Conservation (phyloP, 2,113 vertebrate genomes). For the Phaethornis superciliosus region DNA sequence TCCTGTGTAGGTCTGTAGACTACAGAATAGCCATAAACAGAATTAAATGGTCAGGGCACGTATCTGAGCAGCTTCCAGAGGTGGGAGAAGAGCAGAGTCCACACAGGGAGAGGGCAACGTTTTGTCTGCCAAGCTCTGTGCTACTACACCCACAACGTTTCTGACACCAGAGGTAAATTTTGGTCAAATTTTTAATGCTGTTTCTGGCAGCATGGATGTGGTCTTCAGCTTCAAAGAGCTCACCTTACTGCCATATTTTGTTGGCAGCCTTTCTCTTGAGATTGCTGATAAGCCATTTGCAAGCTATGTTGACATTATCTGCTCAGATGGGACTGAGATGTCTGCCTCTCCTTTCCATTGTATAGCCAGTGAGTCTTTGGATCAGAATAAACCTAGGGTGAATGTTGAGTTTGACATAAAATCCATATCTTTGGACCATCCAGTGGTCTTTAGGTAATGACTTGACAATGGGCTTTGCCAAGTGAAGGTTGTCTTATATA, state of each 20-base stretch:
- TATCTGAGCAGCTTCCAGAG: neutral
- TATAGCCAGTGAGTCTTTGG: neutral
- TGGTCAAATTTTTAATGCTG: neutral
- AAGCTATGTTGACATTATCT: neutral
- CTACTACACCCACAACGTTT: neutral
- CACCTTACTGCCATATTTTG: neutral
- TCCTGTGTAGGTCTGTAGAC: neutral
- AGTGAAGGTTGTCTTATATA: neutral
- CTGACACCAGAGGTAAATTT: neutral
- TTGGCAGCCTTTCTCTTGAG: neutral
- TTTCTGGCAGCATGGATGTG: neutral
- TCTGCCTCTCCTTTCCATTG: neutral
- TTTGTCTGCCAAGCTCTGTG: neutral
- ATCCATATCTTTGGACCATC: neutral
- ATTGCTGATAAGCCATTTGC: neutral
- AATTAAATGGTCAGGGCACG: neutral
- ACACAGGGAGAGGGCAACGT: rapidly evolving
- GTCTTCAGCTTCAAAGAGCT: neutral
- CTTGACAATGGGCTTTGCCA: neutral
- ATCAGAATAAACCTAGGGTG: neutral
- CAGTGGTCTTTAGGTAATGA: neutral
- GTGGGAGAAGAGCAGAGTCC: neutral
- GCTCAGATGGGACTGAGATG: rapidly evolving
- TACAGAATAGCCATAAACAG: neutral
- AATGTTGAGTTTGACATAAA: neutral